A percentile compares a stretch with the other conserved stretches of the same genome.
Evolutionary conservation across 1,140 invertebrate species (phyloP).

Genomic region (Anastrepha obliqua): DNA sequence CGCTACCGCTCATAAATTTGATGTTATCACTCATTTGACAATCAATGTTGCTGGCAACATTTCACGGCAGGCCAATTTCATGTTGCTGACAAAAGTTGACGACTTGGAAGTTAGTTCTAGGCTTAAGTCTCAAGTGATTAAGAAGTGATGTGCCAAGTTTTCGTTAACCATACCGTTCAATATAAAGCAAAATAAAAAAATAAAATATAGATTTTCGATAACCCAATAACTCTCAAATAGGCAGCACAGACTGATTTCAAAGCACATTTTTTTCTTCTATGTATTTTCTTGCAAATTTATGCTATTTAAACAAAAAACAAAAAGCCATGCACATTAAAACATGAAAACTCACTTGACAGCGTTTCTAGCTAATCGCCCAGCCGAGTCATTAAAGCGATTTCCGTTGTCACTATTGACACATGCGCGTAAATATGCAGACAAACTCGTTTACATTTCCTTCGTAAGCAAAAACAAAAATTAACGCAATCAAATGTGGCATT

Average conservation of each 20-base stretch:
- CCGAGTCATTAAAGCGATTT: constrained; percentile 14
- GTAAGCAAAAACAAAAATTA: not conserved
- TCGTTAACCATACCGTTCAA: too few species aligned
- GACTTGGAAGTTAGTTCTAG: too few species aligned
- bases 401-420: constrained; percentile 45
- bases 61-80: too few species aligned
- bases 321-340: not conserved
- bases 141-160: too few species aligned
- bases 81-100: too few species aligned
- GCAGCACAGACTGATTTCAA: not conserved
- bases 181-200: too few species aligned
- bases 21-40: too few species aligned
- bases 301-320: not conserved
- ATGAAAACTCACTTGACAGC: constrained; percentile 23
- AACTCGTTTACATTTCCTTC: constrained; percentile 48
- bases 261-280: not conserved
- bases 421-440: constrained; percentile 37
- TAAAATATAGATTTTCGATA: not conserved
- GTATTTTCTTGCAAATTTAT: not conserved
- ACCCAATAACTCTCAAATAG: not conserved
- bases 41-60: too few species aligned
- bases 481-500: not conserved
- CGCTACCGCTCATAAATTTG: too few species aligned
- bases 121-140: too few species aligned
- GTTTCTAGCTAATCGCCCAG: not conserved